Base-by-base conservation (phyloP, 2,797 vertebrate genomes). In the Enteromius paludinosus region DNA sequence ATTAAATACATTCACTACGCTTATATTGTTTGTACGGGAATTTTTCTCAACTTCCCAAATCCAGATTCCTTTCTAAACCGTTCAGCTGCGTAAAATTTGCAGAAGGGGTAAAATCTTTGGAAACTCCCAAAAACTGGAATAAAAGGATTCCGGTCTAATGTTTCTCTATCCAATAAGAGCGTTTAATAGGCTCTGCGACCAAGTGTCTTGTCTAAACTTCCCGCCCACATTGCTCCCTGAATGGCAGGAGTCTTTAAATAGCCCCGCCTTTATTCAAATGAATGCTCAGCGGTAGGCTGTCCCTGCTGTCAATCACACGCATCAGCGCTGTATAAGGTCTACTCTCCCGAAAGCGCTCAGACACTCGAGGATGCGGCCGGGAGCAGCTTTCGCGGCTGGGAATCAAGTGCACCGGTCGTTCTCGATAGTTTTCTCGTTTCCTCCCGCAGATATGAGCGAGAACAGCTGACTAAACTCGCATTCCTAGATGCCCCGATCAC, bases 201-300 rank as follows among this genome's bases (percentile, higher is more conserved):
- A 33, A 66, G 81, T 83, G 64, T 90, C 92, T 88, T 89, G 85
- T 90, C 85, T 78, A 14, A 23, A 33, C 56, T 3, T 3, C 88
- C 90, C 73, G 80, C 91, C 93, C 82, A 2, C 17, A 0, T 33
- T 23, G 12, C n/a, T 18, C 64, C 14, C 25, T 75, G 71, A 95
- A 93, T 93, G 93, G 96, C 17, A 78, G 23, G 0, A 75, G 85
- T 81, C 25, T 83, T n/a, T 88, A 80, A 88, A 92, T 89, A 87
- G 83, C 85, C 68, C 12, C 83, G 87, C 86, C 88, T 88, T 70
- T 89, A 84, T 87, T 82, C 45, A 30, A 20, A 6, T 1, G 0
- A 0, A 5, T 1, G 25, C 2, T 25, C 70, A 0, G 15, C 79
- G 4, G 94, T 94, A 91, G 95, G 95, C 62, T 54, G n/a, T 3